phyloP scores from a whole-genome alignment of 30 jellyfish, hydroid and myxozoan species.

The Aurelia coerulea region DNA sequence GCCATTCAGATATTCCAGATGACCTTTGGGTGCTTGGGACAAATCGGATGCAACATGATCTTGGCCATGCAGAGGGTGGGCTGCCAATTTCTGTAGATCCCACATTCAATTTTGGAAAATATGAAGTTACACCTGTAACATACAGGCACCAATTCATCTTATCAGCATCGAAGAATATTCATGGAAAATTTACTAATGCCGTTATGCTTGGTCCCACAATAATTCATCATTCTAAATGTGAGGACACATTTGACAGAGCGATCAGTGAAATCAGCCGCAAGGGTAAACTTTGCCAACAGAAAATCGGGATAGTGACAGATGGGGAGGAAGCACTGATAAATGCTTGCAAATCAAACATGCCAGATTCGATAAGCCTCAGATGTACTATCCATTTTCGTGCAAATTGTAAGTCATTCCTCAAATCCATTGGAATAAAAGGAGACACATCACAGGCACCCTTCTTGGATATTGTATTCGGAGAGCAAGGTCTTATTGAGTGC shows the following conservation, averaged over 20 bases:
- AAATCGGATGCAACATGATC: conserved; percentile 3
- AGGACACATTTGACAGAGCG: background rate
- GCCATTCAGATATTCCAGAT: background rate
- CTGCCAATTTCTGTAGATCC: background rate
- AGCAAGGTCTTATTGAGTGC: background rate
- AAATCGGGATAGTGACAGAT: background rate
- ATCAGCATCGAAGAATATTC: background rate
- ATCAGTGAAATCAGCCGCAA: background rate
- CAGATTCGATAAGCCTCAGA: background rate
- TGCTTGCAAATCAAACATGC: background rate
- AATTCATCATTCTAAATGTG: background rate
- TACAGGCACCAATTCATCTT: background rate
- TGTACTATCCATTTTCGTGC: background rate
- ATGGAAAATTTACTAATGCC: background rate
- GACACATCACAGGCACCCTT: background rate
- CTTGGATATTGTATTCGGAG: background rate
- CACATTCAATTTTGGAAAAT: background rate
- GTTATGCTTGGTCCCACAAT: background rate
- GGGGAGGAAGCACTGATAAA: background rate
- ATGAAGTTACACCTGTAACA: background rate
- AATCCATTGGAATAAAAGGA: background rate
- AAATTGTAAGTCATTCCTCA: background rate
- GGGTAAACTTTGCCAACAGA: background rate
- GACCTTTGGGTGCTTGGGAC: conserved; percentile 1
- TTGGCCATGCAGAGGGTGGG: background rate